Evolutionary conservation across 2,888 invertebrate genomes (phyloP), one percentile per base, ranked within the genome.

Genomic region (Hypselothyrea guttata): DNA sequence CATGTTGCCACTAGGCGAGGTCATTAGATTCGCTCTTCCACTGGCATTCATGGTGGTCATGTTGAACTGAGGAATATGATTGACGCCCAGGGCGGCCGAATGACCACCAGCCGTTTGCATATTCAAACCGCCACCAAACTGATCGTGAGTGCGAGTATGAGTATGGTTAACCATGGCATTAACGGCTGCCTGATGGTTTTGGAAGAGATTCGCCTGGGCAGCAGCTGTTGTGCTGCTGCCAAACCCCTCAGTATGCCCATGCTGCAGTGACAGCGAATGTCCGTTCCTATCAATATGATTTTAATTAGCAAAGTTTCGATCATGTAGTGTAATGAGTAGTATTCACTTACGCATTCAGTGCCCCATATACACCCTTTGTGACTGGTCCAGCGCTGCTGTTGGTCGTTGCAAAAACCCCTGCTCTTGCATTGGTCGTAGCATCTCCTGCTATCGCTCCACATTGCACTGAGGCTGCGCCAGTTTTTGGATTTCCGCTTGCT

Each of bases 341-440:
- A n/a, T 7, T 0, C 4, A 74, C 83, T 83, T 75, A 88, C 87
- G 73, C 70, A 55, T 86, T 88, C 0, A 79, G 58, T 37, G 68
- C 75, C 16, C 71, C 81, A 52, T 75, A 85, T 1, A 75, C 70
- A 8, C 88, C 88, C 2, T 74, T 86, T 3, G 86, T 83, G 2
- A 82, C 74, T 4, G 86, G 86, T 7, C 75, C 84, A 0, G 27
- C 63, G 0, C n/a, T 8, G 7, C 69, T 67, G 22, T 82, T 81
- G n/a, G 78, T 86, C 4, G 62, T 27, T 0, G 81, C 87, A 60
- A 87, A 88, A 0, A 84, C 84, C 7, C 87, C 87, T 9, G 71
- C 84, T 0, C 59, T 47, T 1, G 74, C 74, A 55, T 79, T 87
- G 1, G 40, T 11, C 1, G 60, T 31, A 2, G 77, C 79, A 37